These are phyloP conservation scores for Eleutherodactylus coqui DNA, from an alignment of 2,797 vertebrate genomes.

Conservation along the genomic window DNA sequence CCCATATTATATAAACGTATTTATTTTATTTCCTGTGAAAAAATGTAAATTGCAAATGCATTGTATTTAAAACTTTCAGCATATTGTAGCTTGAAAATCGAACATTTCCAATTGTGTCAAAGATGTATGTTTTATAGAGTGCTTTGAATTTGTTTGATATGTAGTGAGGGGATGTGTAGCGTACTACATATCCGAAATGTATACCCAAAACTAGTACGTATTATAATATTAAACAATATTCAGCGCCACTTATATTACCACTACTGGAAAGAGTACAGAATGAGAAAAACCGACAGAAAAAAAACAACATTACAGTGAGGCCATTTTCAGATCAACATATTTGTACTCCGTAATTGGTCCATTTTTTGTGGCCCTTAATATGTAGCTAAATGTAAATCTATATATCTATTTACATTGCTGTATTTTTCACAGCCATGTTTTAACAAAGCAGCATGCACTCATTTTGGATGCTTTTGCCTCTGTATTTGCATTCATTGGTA, in stretches of 20 bases:
- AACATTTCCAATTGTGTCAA: slow-evolving; percentile 6
- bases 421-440: too few relatives aligned
- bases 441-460: too few relatives aligned
- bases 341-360: too few relatives aligned
- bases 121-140: slow-evolving; percentile 22
- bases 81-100: not conserved
- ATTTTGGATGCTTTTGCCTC: too few relatives aligned
- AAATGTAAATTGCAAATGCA: not conserved
- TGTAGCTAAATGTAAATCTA: too few relatives aligned
- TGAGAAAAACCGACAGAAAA: not conserved
- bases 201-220: too few relatives aligned
- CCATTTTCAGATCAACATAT: too few relatives aligned
- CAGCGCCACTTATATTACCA: not conserved
- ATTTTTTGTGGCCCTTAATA: too few relatives aligned
- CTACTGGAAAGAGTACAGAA: not conserved
- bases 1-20: slow-evolving; percentile 7
- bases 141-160: not conserved
- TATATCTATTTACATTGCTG: too few relatives aligned
- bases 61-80: not conserved
- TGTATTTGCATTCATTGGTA: too few relatives aligned
- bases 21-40: slow-evolving; percentile 25
- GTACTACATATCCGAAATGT: not conserved
- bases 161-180: not conserved
- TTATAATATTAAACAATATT: not conserved
- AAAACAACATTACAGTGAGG: too few relatives aligned